Conservation (phyloP, 2,113 vertebrate genomes). For the Bos javanicus region DNA sequence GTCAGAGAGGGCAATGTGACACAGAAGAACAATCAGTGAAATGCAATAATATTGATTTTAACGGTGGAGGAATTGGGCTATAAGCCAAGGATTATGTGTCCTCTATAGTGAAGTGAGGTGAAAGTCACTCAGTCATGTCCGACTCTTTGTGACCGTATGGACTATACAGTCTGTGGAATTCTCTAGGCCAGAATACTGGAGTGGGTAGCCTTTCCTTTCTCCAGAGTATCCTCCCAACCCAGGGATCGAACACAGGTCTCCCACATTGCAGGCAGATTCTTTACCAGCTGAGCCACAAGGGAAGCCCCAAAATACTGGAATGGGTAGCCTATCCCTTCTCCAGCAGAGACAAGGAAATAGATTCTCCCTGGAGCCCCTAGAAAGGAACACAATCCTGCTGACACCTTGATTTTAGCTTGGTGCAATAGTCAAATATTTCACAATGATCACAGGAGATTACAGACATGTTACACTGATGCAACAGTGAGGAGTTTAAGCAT, state of each 20-base stretch:
- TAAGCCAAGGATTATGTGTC: neutral
- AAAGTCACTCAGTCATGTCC: neutral
- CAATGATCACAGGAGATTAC: neutral
- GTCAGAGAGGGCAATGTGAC: neutral
- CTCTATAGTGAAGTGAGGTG: neutral
- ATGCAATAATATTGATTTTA: neutral
- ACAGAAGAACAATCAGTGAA: neutral
- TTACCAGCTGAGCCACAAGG: neutral
- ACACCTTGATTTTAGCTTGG: neutral
- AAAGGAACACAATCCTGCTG: neutral
- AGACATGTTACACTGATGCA: neutral
- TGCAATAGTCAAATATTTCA: neutral
- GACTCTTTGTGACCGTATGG: accelerated
- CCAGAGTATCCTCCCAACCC: neutral
- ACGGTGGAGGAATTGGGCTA: neutral
- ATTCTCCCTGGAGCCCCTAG: neutral
- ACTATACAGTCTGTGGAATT: neutral
- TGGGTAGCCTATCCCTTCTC: neutral
- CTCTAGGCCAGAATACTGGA: neutral
- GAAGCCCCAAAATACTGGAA: neutral
- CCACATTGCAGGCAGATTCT: neutral
- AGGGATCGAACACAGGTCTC: neutral
- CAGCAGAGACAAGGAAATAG: neutral
- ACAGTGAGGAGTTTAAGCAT: neutral
- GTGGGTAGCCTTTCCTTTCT: neutral